Conservation (phyloP, 2,797 vertebrate species). For the Anniella stebbinsi region DNA sequence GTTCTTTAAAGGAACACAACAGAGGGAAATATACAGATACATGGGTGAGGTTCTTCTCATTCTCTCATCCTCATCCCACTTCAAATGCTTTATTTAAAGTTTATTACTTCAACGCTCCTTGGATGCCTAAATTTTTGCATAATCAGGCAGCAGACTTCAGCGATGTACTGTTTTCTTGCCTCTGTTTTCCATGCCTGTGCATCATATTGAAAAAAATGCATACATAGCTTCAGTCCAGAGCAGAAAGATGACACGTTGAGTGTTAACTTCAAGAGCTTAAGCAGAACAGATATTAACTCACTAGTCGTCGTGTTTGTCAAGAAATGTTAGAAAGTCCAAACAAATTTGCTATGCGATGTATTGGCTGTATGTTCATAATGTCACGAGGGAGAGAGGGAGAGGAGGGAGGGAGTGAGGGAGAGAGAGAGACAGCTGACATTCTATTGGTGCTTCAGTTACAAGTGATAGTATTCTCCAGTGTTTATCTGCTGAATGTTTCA, state of each 20-base stretch:
- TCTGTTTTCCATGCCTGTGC: too few relatives aligned
- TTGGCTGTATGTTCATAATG: background rate
- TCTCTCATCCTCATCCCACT: too few relatives aligned
- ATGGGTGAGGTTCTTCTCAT: too few relatives aligned
- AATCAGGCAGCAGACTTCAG: background rate
- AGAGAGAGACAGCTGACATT: background rate
- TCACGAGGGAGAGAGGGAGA: background rate
- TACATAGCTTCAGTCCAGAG: background rate
- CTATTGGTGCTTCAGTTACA: background rate
- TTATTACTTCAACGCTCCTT: background rate
- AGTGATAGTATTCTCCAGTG: background rate
- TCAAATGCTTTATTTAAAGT: too few relatives aligned
- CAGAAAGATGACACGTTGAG: background rate
- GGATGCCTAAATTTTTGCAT: background rate
- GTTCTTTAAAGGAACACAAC: too few relatives aligned
- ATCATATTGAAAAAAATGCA: background rate
- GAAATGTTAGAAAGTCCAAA: background rate
- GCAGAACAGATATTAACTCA: background rate
- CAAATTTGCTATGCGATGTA: background rate
- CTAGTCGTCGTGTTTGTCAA: background rate
- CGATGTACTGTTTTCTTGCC: background rate
- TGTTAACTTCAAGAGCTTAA: background rate
- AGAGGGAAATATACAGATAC: too few relatives aligned
- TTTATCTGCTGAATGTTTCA: slow-evolving; percentile 29
- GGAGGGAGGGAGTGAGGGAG: too few relatives aligned